Evolutionary conservation across 2,797 vertebrate species (phyloP).

Genomic region (Threskiornis aethiopicus): DNA sequence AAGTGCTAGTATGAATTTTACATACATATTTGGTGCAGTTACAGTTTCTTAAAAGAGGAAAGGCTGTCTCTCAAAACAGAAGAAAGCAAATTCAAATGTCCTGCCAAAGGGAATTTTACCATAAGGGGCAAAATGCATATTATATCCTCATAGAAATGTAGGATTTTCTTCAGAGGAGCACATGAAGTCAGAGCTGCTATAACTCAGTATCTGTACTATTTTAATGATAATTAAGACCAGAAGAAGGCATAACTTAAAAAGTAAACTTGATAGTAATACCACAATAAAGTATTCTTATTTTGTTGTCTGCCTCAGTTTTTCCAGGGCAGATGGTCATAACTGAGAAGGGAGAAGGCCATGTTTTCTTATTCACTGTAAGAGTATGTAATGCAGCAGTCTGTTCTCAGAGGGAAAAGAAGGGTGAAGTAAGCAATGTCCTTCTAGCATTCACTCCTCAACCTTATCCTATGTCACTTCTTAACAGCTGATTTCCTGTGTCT

Average conservation of each 20-base stretch:
- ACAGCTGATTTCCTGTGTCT: not conserved
- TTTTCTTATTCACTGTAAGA: not conserved
- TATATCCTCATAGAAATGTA: not conserved
- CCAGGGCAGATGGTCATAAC: not conserved
- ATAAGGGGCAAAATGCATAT: fast-evolving
- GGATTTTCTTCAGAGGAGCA: not conserved
- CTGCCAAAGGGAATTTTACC: not conserved
- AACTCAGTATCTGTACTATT: not conserved
- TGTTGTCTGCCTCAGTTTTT: not conserved
- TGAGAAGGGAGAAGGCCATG: not conserved
- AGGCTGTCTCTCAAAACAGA: not conserved
- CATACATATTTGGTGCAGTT: not conserved
- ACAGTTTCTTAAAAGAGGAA: not conserved
- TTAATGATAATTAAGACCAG: not conserved
- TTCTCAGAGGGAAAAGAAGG: not conserved
- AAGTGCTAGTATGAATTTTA: not conserved
- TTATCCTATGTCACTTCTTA: not conserved
- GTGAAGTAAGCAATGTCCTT: not conserved
- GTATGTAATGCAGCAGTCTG: not conserved
- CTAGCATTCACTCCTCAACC: not conserved
- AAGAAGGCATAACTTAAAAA: not conserved
- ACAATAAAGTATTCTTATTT: not conserved
- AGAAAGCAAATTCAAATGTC: not conserved
- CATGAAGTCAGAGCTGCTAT: not conserved
- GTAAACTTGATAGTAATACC: not conserved